Evolutionary conservation across 35 echinoderm and acorn worm species (phyloP).

Genomic region (Eucidaris tribuloides): DNA sequence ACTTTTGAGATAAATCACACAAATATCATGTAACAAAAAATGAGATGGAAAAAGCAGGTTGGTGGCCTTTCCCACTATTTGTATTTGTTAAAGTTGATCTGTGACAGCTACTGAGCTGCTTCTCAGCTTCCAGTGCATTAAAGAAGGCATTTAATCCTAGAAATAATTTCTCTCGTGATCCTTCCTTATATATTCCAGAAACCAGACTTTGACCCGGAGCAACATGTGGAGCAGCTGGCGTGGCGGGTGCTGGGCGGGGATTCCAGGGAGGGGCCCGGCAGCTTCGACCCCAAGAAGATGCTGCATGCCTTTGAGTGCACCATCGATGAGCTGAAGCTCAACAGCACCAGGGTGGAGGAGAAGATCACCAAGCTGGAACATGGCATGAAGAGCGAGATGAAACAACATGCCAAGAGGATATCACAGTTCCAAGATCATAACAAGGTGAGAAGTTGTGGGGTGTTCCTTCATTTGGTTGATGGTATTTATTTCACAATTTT

Average conservation of each 20-base stretch:
- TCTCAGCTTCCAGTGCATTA: no score
- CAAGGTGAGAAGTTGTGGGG: no score
- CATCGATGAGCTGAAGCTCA: slow-evolving; percentile 80
- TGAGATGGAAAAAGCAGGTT: no score
- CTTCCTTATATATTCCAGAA: slow-evolving; percentile 63
- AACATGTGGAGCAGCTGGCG: slow-evolving; percentile 96
- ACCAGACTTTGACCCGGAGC: slow-evolving; percentile 83
- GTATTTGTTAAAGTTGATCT: no score
- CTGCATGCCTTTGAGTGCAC: slow-evolving; percentile 78
- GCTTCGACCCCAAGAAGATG: slow-evolving; percentile 89
- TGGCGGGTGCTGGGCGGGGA: slow-evolving; percentile 89
- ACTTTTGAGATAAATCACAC: no score
- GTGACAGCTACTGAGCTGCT: no score
- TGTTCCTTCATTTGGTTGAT: no score
- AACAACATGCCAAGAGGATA: slow-evolving; percentile 77
- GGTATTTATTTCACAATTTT: no score
- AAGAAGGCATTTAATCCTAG: no score
- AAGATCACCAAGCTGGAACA: slow-evolving; percentile 73
- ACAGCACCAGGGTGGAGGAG: slow-evolving; percentile 77
- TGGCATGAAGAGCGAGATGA: slow-evolving; percentile 65
- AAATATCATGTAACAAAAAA: no score
- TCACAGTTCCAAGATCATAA: slow-evolving; percentile 82
- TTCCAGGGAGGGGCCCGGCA: slow-evolving; percentile 59
- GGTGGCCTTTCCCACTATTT: no score
- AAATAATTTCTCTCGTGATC: background rate